These are phyloP conservation scores for Malthinus seriepunctatus DNA, from an alignment of 2,888 invertebrate genomes.

Conservation along the genomic window DNA sequence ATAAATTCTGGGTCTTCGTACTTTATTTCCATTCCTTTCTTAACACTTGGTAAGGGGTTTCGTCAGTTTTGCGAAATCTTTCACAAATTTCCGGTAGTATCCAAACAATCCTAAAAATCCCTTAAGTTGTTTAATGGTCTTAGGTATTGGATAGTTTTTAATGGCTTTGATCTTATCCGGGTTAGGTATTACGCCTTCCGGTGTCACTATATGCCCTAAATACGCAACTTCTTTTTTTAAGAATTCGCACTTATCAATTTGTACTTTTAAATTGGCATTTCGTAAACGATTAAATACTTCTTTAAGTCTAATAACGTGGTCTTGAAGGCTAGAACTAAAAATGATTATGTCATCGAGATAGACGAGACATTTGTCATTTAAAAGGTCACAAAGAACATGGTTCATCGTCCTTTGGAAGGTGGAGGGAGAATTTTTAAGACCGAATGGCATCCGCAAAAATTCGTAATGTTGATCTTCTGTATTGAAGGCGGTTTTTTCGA, in stretches of 20 bases:
- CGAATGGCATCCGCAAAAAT: conserved; percentile 37
- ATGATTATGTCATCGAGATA: conserved; percentile 38
- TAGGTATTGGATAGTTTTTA: conserved; percentile 28
- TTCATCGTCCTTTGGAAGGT: conserved; percentile 38
- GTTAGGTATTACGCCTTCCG: conserved; percentile 31
- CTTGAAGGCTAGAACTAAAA: conserved; percentile 21
- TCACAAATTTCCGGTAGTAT: conserved; percentile 3
- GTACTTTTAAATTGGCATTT: conserved; percentile 31
- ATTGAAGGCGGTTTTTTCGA: conserved; percentile 36
- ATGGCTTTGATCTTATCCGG: conserved; percentile 29
- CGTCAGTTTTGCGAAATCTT: neutral
- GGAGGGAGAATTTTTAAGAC: conserved; percentile 35
- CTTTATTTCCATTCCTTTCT: conserved; percentile 26
- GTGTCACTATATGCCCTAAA: conserved; percentile 28
- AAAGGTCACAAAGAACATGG: conserved; percentile 30
- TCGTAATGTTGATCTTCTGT: conserved; percentile 30
- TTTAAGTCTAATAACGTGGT: conserved; percentile 23
- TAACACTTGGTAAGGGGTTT: conserved; percentile 29
- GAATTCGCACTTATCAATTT: conserved; percentile 32
- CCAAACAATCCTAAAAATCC: neutral
- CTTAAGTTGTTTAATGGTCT: conserved; percentile 23
- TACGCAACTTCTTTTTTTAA: conserved; percentile 26
- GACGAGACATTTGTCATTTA: conserved; percentile 30
- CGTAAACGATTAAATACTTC: conserved; percentile 24
- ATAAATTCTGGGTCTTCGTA: conserved; percentile 21